These are phyloP conservation scores for Scrobipalpa atriplicella DNA, from an alignment of 2,888 invertebrate genomes.

Conservation along the genomic window DNA sequence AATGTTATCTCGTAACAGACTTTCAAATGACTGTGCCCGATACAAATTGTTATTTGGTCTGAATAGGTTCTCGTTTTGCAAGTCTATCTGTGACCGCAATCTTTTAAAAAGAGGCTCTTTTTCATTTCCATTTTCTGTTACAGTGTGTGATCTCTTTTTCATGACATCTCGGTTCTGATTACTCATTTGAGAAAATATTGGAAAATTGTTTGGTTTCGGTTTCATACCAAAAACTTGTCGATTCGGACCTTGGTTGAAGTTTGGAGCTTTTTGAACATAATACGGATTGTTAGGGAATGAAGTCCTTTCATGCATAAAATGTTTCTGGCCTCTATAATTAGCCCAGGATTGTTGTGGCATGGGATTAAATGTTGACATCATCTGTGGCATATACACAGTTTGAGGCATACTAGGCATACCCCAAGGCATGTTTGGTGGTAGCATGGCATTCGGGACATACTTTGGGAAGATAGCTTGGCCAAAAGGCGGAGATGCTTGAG, in stretches of 20 bases:
- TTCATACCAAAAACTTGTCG: conserved; percentile 11
- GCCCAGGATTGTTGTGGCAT: conserved; percentile 7
- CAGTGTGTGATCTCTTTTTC: neutral
- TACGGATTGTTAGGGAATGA: neutral
- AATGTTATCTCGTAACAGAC: neutral
- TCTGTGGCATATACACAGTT: conserved; percentile 32
- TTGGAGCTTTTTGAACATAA: neutral
- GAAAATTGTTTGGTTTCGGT: conserved; percentile 28
- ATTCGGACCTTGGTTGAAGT: neutral
- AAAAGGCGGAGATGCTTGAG: conserved; percentile 38
- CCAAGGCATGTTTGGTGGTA: conserved; percentile 30
- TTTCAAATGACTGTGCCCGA: neutral
- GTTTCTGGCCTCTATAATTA: neutral
- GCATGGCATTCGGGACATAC: conserved; percentile 35
- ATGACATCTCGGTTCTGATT: neutral
- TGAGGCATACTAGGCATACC: conserved; percentile 37
- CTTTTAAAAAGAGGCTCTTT: conserved; percentile 34
- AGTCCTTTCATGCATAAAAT: neutral
- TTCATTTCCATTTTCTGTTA: conserved; percentile 11
- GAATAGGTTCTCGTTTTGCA: neutral
- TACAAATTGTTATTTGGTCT: neutral
- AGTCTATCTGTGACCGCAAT: conserved; percentile 27
- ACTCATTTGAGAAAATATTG: neutral
- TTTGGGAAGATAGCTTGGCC: conserved; percentile 47
- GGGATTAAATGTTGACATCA: conserved; percentile 3